A percentile compares a stretch with the other conserved stretches of the same genome.
Evolutionary conservation across 2,113 vertebrate species (phyloP).

Genomic region (Antechinus flavipes): DNA sequence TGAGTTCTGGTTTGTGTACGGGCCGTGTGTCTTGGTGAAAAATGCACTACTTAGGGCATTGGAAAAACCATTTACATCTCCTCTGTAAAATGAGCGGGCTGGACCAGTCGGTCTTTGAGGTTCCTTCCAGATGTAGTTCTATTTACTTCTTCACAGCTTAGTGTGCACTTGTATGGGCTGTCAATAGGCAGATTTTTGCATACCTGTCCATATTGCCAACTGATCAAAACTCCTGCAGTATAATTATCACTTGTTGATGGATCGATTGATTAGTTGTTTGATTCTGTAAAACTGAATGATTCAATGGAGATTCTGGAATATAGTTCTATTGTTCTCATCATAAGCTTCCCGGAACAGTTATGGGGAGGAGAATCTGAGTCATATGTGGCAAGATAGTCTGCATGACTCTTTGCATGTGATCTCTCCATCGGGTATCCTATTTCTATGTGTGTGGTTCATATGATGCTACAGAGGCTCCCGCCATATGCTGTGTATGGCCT

Average conservation of each 20-base stretch:
- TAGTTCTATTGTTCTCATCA: fast-evolving
- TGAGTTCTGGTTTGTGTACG: not conserved
- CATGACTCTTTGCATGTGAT: not conserved
- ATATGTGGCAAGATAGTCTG: not conserved
- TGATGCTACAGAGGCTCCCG: not conserved
- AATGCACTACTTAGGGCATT: not conserved
- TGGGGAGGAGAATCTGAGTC: not conserved
- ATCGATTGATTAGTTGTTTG: not conserved
- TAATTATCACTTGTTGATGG: not conserved
- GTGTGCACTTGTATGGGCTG: not conserved
- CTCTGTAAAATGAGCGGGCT: not conserved
- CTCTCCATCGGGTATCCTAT: not conserved
- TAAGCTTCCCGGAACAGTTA: not conserved
- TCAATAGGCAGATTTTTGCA: not conserved
- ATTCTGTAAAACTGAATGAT: not conserved
- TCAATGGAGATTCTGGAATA: not conserved
- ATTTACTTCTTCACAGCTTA: not conserved
- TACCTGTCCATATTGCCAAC: not conserved
- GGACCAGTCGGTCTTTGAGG: not conserved
- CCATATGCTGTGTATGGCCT: not conserved
- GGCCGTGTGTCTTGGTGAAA: not conserved
- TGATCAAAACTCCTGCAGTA: not conserved
- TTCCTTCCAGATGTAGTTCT: not conserved
- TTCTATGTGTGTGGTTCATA: not conserved
- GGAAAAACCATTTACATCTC: not conserved